These are phyloP conservation scores for Lasioglossum morio DNA, from an alignment of 2,888 invertebrate species.

Conservation along the genomic window DNA sequence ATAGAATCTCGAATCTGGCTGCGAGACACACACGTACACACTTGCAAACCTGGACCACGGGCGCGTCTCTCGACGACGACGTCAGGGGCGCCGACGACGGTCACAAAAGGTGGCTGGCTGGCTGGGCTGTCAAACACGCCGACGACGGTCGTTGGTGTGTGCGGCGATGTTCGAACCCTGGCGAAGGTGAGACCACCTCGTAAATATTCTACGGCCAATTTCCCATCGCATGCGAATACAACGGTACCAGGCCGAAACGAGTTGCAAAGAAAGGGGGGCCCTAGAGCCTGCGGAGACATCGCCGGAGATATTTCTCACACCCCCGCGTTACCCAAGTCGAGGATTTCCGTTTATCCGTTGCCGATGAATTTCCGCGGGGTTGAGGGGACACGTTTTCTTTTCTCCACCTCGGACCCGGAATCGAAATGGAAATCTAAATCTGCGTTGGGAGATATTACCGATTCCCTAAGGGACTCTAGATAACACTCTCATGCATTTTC, in stretches of 20 bases:
- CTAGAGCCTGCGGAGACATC: conserved; percentile 33
- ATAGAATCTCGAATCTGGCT: conserved; percentile 69
- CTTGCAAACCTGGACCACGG: conserved; percentile 41
- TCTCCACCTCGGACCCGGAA: conserved; percentile 9
- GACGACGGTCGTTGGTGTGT: conserved; percentile 25
- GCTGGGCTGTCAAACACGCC: conserved; percentile 33
- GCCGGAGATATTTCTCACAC: conserved; percentile 58
- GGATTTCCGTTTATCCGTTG: conserved; percentile 56
- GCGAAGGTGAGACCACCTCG: conserved; percentile 68
- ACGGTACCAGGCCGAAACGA: conserved; percentile 48
- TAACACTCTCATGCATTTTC: neutral
- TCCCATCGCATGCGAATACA: conserved; percentile 63
- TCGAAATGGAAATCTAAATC: conserved; percentile 38
- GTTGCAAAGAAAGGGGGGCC: conserved; percentile 32
- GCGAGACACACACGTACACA: conserved; percentile 46
- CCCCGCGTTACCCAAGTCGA: conserved; percentile 15
- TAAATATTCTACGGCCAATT: conserved; percentile 79
- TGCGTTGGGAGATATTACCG: conserved; percentile 9
- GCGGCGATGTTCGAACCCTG: conserved; percentile 42
- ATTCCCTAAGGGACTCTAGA: neutral
- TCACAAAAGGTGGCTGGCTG: conserved; percentile 65
- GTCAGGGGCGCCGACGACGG: conserved; percentile 22
- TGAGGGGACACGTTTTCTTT: conserved; percentile 10
- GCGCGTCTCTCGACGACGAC: conserved; percentile 45
- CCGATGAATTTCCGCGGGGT: conserved; percentile 58